A percentile compares a stretch with the other conserved stretches of the same genome.
phyloP scores from a whole-genome alignment of 2,113 vertebrate species.

The Holacanthus passer region DNA sequence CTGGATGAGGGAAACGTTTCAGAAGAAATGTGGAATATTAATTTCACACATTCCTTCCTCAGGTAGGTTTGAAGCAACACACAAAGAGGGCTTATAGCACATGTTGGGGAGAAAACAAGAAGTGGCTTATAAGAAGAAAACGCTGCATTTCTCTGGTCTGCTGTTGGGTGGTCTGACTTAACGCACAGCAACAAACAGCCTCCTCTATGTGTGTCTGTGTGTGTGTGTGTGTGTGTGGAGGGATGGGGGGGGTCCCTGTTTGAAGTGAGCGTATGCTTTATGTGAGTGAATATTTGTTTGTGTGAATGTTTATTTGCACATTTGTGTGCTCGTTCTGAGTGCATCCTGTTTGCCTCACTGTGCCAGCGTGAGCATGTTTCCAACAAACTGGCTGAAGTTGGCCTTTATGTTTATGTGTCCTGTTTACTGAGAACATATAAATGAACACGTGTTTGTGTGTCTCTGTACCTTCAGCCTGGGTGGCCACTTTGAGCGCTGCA shows the following conservation, averaged over 20 bases:
- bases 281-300: conserved; percentile 64
- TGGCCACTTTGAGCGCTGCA: conserved; percentile 89
- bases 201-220: conserved; percentile 33
- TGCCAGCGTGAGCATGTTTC: conserved; percentile 43
- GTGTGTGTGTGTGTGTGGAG: conserved; percentile 2
- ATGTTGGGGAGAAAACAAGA: conserved; percentile 63
- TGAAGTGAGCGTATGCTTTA: conserved; percentile 47
- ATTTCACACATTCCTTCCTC: conserved; percentile 39
- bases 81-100: conserved; percentile 39
- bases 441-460: conserved; percentile 5
- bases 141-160: conserved; percentile 46
- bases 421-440: conserved; percentile 51
- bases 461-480: conserved; percentile 94
- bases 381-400: conserved; percentile 38
- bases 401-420: conserved; percentile 45
- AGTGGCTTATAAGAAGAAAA: conserved; percentile 48
- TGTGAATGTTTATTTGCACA: conserved; percentile 64
- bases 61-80: conserved; percentile 21
- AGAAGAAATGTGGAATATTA: conserved; percentile 26
- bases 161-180: conserved; percentile 75
- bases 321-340: conserved; percentile 38
- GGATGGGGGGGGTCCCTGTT: conserved; percentile 31
- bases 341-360: conserved; percentile 67
- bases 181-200: conserved; percentile 48
- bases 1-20: background rate